These are phyloP conservation scores for Peromyscus polionotus DNA, from an alignment of 2,113 vertebrate genomes.

Conservation along the genomic window DNA sequence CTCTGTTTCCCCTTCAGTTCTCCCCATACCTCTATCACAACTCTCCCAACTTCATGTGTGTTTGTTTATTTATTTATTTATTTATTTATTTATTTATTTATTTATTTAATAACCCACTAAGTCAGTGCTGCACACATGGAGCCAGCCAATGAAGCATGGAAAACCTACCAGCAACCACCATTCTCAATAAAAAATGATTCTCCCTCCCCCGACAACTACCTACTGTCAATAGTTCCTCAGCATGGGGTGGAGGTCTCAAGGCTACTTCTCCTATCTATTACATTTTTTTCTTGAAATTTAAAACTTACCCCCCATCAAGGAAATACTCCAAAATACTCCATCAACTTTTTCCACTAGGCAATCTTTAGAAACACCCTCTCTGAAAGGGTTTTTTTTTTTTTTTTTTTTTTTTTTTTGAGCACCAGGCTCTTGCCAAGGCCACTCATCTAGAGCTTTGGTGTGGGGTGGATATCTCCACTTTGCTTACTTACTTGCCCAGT, in stretches of 20 bases:
- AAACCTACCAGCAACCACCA: neutral
- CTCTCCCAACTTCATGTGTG: neutral
- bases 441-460: neutral
- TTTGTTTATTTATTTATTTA: neutral
- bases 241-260: neutral
- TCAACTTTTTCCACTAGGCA: neutral
- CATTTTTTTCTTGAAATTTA: neutral
- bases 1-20: neutral
- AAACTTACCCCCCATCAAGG: neutral
- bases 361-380: neutral
- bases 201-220: neutral
- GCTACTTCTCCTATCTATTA: too few relatives aligned
- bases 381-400: neutral
- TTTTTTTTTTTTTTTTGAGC: too few relatives aligned
- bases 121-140: neutral
- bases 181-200: neutral
- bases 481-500: neutral
- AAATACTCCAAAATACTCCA: neutral
- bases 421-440: neutral
- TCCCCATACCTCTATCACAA: neutral
- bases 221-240: neutral
- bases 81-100: neutral
- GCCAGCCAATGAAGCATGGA: neutral
- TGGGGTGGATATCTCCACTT: neutral
- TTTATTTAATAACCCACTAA: neutral